phyloP scores from a whole-genome alignment of 2,113 vertebrate genomes.

The Grammomys surdaster region DNA sequence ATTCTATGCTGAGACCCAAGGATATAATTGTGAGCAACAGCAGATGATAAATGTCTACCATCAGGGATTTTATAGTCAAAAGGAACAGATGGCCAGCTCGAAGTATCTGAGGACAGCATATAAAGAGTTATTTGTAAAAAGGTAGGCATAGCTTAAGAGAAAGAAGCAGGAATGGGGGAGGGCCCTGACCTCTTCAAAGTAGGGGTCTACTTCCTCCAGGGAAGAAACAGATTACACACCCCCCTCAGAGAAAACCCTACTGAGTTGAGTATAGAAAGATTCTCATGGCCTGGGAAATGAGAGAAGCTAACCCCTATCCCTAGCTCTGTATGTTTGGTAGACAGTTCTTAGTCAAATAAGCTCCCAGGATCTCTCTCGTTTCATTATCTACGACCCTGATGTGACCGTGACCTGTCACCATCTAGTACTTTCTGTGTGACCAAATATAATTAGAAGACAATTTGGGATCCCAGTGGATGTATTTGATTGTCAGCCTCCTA shows the following conservation, averaged over 20 bases:
- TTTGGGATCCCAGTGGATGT: not conserved
- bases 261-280: not conserved
- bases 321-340: not conserved
- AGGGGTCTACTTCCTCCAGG: not conserved
- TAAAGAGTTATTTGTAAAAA: not conserved
- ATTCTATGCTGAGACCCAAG: not conserved
- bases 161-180: not conserved
- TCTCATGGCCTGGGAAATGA: not conserved
- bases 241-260: not conserved
- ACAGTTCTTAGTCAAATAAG: not conserved
- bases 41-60: not conserved
- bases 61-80: not conserved
- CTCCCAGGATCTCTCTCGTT: not conserved
- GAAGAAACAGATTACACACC: not conserved
- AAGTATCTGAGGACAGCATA: not conserved
- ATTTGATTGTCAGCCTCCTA: not conserved
- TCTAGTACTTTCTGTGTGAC: no score
- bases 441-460: not conserved
- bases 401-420: not conserved
- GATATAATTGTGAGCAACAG: not conserved
- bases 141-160: not conserved
- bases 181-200: not conserved
- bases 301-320: not conserved
- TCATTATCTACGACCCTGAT: not conserved
- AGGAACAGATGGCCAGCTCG: not conserved